A percentile compares a stretch with the other conserved stretches of the same genome.
These are phyloP conservation scores for Esox niger DNA, from an alignment of 2,113 vertebrate species.

Conservation along the genomic window DNA sequence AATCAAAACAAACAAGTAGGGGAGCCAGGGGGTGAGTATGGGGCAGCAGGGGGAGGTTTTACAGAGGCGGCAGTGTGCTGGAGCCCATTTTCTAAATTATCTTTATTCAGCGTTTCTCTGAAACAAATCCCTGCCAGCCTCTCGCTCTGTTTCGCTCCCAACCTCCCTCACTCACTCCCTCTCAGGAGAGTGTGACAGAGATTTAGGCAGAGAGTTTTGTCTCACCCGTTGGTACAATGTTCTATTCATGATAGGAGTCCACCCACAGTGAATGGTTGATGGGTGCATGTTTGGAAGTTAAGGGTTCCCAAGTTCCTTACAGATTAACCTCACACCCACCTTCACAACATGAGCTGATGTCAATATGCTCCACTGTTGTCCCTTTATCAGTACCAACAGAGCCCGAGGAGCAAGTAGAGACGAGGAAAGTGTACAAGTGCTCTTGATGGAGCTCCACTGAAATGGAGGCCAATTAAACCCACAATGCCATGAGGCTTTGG, in stretches of 20 bases:
- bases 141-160: slow-evolving; percentile 19
- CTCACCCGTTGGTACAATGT: slow-evolving; percentile 62
- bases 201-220: slow-evolving; percentile 61
- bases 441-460: slow-evolving; percentile 30
- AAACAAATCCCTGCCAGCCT: slow-evolving; percentile 33
- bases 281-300: slow-evolving; percentile 32
- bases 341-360: slow-evolving; percentile 9
- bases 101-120: slow-evolving; percentile 62
- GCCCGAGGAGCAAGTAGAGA: slow-evolving; percentile 2
- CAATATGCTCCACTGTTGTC: slow-evolving; percentile 5
- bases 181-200: slow-evolving; percentile 43
- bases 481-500: slow-evolving; percentile 42
- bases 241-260: slow-evolving; percentile 62
- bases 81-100: slow-evolving; percentile 69
- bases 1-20: slow-evolving; percentile 74
- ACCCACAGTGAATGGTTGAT: slow-evolving; percentile 38
- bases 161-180: slow-evolving; percentile 10
- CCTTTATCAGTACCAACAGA: slow-evolving; percentile 34
- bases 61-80: slow-evolving; percentile 66
- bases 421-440: slow-evolving; percentile 13
- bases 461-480: slow-evolving; percentile 47
- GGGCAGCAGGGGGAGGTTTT: slow-evolving; percentile 28
- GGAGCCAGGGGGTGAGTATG: slow-evolving; percentile 42
- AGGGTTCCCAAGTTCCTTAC: slow-evolving; percentile 29
- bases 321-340: slow-evolving; percentile 32